These are phyloP conservation scores for Watsonalla binaria DNA, from an alignment of 2,888 invertebrate genomes.

Conservation along the genomic window DNA sequence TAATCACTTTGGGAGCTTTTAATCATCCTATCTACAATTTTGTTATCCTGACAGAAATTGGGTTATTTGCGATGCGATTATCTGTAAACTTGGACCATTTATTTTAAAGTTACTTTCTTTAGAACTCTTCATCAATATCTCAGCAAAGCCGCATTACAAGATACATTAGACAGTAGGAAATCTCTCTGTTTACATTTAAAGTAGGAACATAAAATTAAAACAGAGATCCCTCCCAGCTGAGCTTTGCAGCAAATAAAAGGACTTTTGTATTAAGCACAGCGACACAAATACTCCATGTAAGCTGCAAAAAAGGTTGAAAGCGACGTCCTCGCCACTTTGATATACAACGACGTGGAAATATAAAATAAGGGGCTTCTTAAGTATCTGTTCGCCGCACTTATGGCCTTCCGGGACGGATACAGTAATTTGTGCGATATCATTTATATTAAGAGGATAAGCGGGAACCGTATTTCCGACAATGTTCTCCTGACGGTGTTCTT, in stretches of 20 bases:
- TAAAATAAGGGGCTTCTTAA: conserved; percentile 9
- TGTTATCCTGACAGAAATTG: neutral
- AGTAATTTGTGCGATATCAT: conserved; percentile 33
- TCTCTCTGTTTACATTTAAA: neutral
- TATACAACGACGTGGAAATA: conserved; percentile 20
- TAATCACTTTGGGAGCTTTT: neutral
- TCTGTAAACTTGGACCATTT: neutral
- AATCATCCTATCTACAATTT: neutral
- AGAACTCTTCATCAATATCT: neutral
- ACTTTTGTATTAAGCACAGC: neutral
- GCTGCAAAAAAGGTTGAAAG: conserved; percentile 3
- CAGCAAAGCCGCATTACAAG: neutral
- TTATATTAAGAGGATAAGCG: conserved; percentile 35
- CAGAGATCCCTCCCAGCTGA: neutral
- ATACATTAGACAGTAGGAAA: neutral
- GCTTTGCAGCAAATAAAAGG: neutral
- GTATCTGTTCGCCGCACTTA: conserved; percentile 6
- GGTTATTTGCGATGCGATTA: neutral
- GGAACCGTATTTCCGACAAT: conserved; percentile 29
- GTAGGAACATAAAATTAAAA: neutral
- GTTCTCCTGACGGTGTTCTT: conserved; percentile 33
- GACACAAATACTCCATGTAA: neutral
- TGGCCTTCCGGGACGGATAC: conserved; percentile 12
- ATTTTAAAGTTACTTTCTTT: neutral
- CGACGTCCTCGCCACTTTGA: conserved; percentile 4